Conservation (phyloP, 1,140 invertebrate species). For the Holotrichia oblita region DNA sequence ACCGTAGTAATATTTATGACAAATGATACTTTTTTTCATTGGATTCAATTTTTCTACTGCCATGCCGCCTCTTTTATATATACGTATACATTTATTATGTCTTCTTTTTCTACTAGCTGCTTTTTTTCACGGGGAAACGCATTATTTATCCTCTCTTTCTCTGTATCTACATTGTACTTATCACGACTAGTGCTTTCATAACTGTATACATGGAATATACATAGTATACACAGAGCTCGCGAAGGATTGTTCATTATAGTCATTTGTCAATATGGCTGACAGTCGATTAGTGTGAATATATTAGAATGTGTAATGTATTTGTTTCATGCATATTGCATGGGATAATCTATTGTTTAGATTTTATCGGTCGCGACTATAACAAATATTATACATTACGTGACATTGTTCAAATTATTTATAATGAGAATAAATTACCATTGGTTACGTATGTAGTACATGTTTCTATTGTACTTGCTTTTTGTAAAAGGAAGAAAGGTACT, state of each 20-base stretch:
- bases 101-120: constrained; percentile 14
- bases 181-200: too few relatives aligned
- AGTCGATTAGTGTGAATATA: constrained; percentile 50
- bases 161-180: neutral
- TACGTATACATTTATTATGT: neutral
- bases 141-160: constrained; percentile 17
- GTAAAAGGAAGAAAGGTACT: constrained; percentile 17
- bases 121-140: neutral
- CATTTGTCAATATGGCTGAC: constrained; percentile 47
- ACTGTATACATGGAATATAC: neutral
- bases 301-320: constrained; percentile 50
- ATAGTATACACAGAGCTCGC: neutral
- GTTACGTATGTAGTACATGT: neutral
- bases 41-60: constrained; percentile 29
- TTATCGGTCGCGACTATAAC: constrained; percentile 37
- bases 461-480: neutral
- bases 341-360: constrained; percentile 46
- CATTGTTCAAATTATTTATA: constrained; percentile 40
- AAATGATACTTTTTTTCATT: constrained; percentile 32
- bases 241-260: constrained; percentile 44
- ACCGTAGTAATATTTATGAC: constrained; percentile 22
- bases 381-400: constrained; percentile 40
- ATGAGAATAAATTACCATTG: constrained; percentile 39
- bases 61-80: neutral
- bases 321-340: constrained; percentile 49